Percentiles rank a stretch among this genome's conserved stretches.
These are phyloP conservation scores for Thecophora atra DNA, from an alignment of 2,888 invertebrate genomes.

Conservation along the genomic window DNA sequence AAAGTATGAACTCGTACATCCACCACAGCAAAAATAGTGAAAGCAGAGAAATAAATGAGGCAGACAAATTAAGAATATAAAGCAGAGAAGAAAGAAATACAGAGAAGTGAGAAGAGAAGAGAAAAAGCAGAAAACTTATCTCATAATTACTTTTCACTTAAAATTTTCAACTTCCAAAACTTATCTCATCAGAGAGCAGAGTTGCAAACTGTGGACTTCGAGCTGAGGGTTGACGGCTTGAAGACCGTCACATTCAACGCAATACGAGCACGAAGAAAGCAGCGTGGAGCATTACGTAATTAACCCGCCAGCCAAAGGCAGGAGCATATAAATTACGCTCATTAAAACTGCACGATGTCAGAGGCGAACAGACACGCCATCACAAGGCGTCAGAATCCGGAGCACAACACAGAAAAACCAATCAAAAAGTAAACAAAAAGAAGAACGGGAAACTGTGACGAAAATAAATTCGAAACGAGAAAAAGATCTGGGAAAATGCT, in stretches of 20 bases:
- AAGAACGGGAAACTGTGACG: not conserved
- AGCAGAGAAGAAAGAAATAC: no score
- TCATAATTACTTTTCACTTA: constrained; percentile 25
- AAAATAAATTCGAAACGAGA: not conserved
- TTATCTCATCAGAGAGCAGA: constrained; percentile 4
- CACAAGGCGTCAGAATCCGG: not conserved
- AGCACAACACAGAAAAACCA: not conserved
- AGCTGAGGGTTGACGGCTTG: not conserved
- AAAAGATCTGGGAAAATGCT: not conserved
- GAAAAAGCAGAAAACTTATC: not conserved
- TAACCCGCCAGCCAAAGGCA: constrained; percentile 32
- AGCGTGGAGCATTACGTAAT: constrained; percentile 26
- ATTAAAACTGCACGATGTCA: constrained; percentile 31
- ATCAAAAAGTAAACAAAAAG: not conserved
- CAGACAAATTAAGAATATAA: no score
- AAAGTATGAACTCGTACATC: no score
- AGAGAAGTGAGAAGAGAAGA: not conserved
- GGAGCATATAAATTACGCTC: constrained; percentile 34
- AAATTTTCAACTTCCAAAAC: constrained; percentile 22
- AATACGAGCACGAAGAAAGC: not conserved
- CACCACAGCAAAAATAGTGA: no score
- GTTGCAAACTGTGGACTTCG: no score
- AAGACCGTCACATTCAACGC: not conserved
- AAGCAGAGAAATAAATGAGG: no score
- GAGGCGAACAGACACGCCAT: not conserved